Percentiles rank a stretch among this genome's conserved stretches.
phyloP scores from a whole-genome alignment of 2,888 invertebrate genomes.

The Sipha maydis region DNA sequence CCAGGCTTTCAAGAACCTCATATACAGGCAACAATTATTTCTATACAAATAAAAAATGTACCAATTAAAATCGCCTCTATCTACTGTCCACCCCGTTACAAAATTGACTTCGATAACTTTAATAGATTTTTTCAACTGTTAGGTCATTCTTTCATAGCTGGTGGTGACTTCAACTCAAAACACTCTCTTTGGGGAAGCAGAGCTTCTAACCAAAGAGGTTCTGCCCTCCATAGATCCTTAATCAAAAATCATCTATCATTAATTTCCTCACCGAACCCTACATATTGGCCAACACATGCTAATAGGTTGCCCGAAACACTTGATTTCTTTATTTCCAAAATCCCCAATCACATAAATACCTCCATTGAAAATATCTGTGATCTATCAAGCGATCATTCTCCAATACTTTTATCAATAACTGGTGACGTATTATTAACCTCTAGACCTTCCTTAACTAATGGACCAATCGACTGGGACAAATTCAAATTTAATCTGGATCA shows the following conservation, averaged over 20 bases:
- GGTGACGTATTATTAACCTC: background rate
- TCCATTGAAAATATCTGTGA: slow-evolving; percentile 8
- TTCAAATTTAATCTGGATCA: slow-evolving; percentile 9
- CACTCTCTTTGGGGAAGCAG: too few species aligned
- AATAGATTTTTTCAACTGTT: background rate
- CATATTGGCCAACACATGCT: background rate
- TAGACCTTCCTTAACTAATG: slow-evolving; percentile 3
- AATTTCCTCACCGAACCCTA: background rate
- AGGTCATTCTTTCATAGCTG: slow-evolving; percentile 21
- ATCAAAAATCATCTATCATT: slow-evolving; percentile 2
- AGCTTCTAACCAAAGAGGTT: too few species aligned
- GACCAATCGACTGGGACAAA: slow-evolving; percentile 14
- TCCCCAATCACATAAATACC: background rate
- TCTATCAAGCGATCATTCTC: slow-evolving; percentile 6
- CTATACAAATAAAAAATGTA: slow-evolving; percentile 1
- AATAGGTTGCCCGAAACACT: slow-evolving; percentile 19
- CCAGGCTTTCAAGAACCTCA: too few species aligned
- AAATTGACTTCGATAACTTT: slow-evolving; percentile 1
- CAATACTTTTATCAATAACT: background rate
- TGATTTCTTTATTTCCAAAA: slow-evolving; percentile 19
- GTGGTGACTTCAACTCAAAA: background rate
- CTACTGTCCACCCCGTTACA: background rate
- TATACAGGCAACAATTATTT: background rate
- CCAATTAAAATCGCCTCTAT: too few species aligned
- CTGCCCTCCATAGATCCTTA: too few species aligned